These are phyloP conservation scores for Phaethornis superciliosus DNA, from an alignment of 2,113 vertebrate species.

Conservation along the genomic window DNA sequence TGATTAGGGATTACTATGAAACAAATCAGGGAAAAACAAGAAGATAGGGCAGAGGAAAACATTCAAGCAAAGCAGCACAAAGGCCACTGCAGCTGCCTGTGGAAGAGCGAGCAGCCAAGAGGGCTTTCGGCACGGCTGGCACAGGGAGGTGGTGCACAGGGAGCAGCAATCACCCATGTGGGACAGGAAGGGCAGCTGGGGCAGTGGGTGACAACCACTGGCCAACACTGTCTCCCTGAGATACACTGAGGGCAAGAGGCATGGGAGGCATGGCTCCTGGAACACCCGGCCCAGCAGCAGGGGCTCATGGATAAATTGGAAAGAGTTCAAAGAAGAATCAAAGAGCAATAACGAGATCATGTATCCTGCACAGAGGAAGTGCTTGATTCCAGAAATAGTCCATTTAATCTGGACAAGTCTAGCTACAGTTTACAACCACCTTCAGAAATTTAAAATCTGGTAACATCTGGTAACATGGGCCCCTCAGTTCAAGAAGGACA, in stretches of 20 bases:
- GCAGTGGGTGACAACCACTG: accelerated
- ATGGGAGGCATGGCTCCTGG: background rate
- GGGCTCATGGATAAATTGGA: background rate
- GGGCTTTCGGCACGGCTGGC: accelerated
- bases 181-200: accelerated
- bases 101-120: background rate
- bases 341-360: accelerated
- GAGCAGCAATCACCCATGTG: accelerated
- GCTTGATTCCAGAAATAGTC: background rate
- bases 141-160: accelerated
- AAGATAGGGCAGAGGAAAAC: accelerated
- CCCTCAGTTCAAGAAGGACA: too few relatives aligned
- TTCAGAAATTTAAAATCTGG: background rate
- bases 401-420: accelerated
- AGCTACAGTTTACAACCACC: background rate
- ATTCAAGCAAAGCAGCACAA: accelerated
- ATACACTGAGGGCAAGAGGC: accelerated
- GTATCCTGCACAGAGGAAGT: background rate
- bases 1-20: background rate
- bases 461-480: too few relatives aligned
- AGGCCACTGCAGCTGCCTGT: accelerated
- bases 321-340: background rate
- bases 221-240: accelerated
- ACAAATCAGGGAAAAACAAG: background rate
- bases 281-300: accelerated